Evolutionary conservation across 2,797 vertebrate genomes (phyloP), one percentile per base, ranked within the genome.

Genomic region (Cynopterus sphinx): DNA sequence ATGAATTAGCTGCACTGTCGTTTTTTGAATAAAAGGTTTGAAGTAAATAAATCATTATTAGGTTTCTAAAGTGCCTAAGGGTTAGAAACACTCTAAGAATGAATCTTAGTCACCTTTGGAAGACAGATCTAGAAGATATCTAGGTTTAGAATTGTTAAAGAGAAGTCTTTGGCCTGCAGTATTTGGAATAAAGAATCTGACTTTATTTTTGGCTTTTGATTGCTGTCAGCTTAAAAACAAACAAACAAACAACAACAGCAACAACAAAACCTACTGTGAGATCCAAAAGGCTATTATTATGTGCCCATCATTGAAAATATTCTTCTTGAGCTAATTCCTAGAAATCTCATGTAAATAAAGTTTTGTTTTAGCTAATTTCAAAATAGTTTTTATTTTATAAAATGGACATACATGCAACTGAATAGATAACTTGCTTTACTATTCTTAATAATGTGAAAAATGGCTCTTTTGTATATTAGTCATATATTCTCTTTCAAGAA

Each of bases 41-140:
- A 82, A 82, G 17, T 86, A 92, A 96, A 87, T 85, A 96, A 95
- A 49, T 97, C 85, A 88, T 94, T 61, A 24, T 90, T 65, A 22
- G 0, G 0, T 46, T 96, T 85, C 57, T 91, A 39, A 0, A 0
- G n/a, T 13, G 67, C 51, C 94, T 95, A 81, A 74, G 49, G 22
- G 33, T 55, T 26, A 90, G 51, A 16, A 74, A 68, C 13, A 15
- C 82, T 83, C 39, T 65, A 3, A 55, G 26, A 87, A 46, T 86
- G 53, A 57, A 93, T 95, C 93, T 78, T 10, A 55, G 46, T 93
- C 71, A 81, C 33, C 63, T 93, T 79, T 87, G 91, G 28, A 13
- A 92, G 84, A 96, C 55, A 74, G 73, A 15, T 16, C 55, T 0
- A 31, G 79, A 77, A 3, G 0, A 33, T 57, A 57, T n/a, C 53